A percentile compares a stretch with the other conserved stretches of the same genome.
phyloP scores from a whole-genome alignment of 2,888 invertebrate species.

The Zaprionus obscuricornis region DNA sequence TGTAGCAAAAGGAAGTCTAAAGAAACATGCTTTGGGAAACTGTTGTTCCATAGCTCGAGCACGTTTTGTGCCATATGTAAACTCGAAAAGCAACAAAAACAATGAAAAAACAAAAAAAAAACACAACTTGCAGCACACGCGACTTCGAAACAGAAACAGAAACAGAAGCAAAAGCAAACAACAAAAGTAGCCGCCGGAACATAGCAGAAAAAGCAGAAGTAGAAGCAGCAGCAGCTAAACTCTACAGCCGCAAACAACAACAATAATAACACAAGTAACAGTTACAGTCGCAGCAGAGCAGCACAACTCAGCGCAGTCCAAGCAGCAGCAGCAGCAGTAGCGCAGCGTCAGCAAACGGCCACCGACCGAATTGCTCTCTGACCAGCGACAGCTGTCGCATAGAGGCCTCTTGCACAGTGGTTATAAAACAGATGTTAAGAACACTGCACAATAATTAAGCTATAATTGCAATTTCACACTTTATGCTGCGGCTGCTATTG shows the following conservation, averaged over 20 bases:
- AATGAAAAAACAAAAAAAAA: constrained; percentile 23
- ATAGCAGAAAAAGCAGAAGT: constrained; percentile 2
- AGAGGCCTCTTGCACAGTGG: constrained; percentile 44
- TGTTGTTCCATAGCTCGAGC: constrained; percentile 55
- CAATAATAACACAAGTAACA: constrained; percentile 12
- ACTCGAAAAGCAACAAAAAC: constrained; percentile 26
- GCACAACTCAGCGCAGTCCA: constrained; percentile 28
- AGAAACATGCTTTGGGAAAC: no score
- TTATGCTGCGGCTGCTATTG: no score
- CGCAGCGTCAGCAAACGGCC: constrained; percentile 22
- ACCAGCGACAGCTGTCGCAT: constrained; percentile 69
- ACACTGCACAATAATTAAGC: neutral
- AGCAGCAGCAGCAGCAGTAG: constrained; percentile 26
- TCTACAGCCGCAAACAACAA: constrained; percentile 32
- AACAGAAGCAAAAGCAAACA: constrained; percentile 42
- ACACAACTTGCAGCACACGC: constrained; percentile 52
- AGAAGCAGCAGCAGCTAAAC: constrained; percentile 25
- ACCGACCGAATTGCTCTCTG: constrained; percentile 58
- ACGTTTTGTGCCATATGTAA: constrained; percentile 65
- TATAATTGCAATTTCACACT: constrained; percentile 7
- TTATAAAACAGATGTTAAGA: neutral
- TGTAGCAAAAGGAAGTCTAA: neutral
- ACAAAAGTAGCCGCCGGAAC: constrained; percentile 40
- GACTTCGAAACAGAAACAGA: constrained; percentile 35
- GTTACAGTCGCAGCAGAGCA: constrained; percentile 30